Base-by-base conservation (phyloP, 2,888 invertebrate genomes). In the Syritta pipiens region DNA sequence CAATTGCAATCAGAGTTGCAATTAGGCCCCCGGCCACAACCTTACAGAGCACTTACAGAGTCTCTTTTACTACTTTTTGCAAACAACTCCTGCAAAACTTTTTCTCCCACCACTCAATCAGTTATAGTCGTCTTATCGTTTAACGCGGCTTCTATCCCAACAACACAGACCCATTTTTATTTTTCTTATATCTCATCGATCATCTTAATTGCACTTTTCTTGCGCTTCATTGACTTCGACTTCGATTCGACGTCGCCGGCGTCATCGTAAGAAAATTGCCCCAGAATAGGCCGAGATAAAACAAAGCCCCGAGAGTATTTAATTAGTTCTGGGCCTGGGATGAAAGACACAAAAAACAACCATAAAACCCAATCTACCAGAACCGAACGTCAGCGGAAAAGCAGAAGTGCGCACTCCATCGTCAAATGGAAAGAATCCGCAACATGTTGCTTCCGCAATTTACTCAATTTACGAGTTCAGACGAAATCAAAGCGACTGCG, bases 371-470 rank as follows among this genome's bases (percentile, higher is more conserved):
- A 69, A 35, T 69, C 69, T 60, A 60, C 20, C 69, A 69, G 69
- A 69, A 59, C 59, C 59, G 30, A 44, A 24, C 49, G 20, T 17
- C 59, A 32, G 55, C 40, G 28, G 40, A 30, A 14, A 9, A 17
- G 10, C 2, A 19, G 30, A 3, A 19, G 12, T 5, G 3, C 40
- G 24, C 24, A 5, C 12, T 10, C 46, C 7, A 6, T 42, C 35
- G n/a, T 17, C n/a, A 30, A n/a, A n/a, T 0, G 19, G 10, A 35
- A 12, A 32, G 14, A 63, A 71, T 59, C 57, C 28, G 72, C 77
- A 77, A 67, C 65, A 67, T 77, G 77, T 67, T 77, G 72, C 72
- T 77, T 77, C 77, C 77, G 77, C 65, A 67, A 67, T 71, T 65
- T 42, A 7, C 22, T 10, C 55, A 60, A 71, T 65, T 60, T 77